Base-by-base conservation (phyloP, 2,888 invertebrate genomes). In the Drosophila colorata region DNA sequence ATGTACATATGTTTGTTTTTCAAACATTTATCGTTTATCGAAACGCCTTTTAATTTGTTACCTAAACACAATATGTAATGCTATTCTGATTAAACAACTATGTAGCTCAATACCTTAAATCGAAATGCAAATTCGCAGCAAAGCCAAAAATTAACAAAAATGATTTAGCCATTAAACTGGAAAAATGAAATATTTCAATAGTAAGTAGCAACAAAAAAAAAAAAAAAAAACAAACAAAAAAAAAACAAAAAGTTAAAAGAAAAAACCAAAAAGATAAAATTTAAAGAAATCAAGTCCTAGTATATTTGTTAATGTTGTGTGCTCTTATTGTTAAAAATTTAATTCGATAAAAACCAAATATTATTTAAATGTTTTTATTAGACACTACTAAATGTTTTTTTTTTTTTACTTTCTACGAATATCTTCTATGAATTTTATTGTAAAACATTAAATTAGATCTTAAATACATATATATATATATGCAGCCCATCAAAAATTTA, bases 81-180 rank as follows among this genome's bases (percentile, higher is more conserved):
- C 64, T 47, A 76, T 76, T 68, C 57, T 65, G 58, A 76, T 76
- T 66, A 69, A 72, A 72, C 68, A 72, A 71, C 67, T 59, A 72
- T 76, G 69, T 76, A 76, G 76, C 76, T 73, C 59, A 72, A 76
- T 51, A 76, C 55, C 72, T 43, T 66, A 80, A 85, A 78, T 70
- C 68, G 59, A 86, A 78, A 78, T 68, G 66, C 61, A 77, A 76
- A 76, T 76, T 76, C 76, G 77, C 76, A 76, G 77, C 76, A 76
- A 76, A 76, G 56, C 71, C 71, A 67, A 69, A 83, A 83, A 83
- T 74, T 86, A 69, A 83, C 83, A 76, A 70, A 70, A 82, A 80
- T 74, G 68, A 80, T 86, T 86, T 84, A 86, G 86, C 86, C 71
- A 80, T 86, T 84, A 78, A 83, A 83, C 86, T 86, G 83, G 86